phyloP scores from a whole-genome alignment of 2,113 vertebrate species.

The Dicaeum eximium region DNA sequence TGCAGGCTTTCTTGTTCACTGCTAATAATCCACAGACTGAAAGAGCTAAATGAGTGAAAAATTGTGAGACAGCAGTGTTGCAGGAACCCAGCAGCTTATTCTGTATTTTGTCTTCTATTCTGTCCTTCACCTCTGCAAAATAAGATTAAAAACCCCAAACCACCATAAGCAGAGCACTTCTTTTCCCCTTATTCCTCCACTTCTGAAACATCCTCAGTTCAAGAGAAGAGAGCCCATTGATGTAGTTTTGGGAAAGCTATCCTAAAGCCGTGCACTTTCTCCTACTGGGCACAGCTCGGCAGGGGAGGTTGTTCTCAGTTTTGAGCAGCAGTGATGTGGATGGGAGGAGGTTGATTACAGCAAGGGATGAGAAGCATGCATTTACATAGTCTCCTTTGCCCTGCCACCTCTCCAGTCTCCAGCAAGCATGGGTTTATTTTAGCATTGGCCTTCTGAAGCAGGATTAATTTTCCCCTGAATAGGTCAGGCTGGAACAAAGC shows the following conservation, averaged over 20 bases:
- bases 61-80: not conserved
- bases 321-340: not conserved
- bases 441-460: constrained; percentile 53
- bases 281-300: not conserved
- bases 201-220: not conserved
- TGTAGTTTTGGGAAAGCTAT: not conserved
- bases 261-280: not conserved
- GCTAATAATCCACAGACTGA: not conserved
- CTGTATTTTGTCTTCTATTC: not conserved
- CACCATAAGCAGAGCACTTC: not conserved
- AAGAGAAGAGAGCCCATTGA: not conserved
- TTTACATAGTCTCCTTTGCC: not conserved
- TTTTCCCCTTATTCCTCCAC: not conserved
- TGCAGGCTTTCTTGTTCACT: not conserved
- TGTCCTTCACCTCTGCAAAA: not conserved
- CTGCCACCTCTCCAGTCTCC: not conserved
- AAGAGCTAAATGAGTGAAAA: not conserved
- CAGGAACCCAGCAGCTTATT: not conserved
- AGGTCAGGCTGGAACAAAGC: constrained; percentile 34
- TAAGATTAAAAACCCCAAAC: not conserved
- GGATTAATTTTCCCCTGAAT: constrained; percentile 65
- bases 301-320: not conserved
- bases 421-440: constrained; percentile 50
- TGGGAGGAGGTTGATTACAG: not conserved
- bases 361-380: not conserved